These are phyloP conservation scores for Holocentrus rufus DNA, from an alignment of 2,797 vertebrate genomes.

Conservation along the genomic window DNA sequence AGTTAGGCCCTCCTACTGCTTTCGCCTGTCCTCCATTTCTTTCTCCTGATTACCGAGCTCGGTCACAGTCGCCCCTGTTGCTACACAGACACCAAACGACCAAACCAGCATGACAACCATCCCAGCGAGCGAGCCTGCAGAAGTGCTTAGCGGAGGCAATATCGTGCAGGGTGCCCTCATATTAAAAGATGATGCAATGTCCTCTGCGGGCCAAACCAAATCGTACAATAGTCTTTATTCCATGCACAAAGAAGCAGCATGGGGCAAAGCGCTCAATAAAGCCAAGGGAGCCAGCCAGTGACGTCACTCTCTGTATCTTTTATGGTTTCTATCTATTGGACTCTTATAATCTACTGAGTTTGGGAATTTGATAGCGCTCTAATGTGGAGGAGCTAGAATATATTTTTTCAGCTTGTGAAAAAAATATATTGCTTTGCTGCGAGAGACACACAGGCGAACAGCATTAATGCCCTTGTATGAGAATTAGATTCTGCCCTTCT, in stretches of 20 bases:
- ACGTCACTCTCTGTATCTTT: conserved; percentile 14
- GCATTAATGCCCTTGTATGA: conserved; percentile 68
- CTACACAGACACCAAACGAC: too few relatives aligned
- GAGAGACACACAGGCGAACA: conserved; percentile 60
- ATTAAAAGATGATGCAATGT: background rate
- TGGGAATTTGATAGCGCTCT: conserved; percentile 11
- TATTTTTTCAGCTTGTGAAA: conserved; percentile 26
- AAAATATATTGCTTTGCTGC: conserved; percentile 33
- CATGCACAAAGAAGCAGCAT: too few relatives aligned
- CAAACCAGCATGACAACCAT: too few relatives aligned
- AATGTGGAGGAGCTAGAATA: conserved; percentile 5
- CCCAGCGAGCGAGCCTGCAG: too few relatives aligned
- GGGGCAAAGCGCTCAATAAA: too few relatives aligned
- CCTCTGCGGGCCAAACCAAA: background rate
- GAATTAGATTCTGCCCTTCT: conserved; percentile 67
- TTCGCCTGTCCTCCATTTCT: too few relatives aligned
- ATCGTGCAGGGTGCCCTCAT: background rate
- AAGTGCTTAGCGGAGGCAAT: background rate
- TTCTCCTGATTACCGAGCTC: too few relatives aligned
- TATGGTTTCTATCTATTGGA: conserved; percentile 5
- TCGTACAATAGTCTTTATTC: background rate
- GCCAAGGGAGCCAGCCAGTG: background rate
- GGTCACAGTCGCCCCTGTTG: too few relatives aligned
- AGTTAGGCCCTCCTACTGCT: too few relatives aligned
- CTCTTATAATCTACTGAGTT: conserved; percentile 10